Base-by-base conservation (phyloP, 1,140 invertebrate genomes). In the Drosophila willistoni region DNA sequence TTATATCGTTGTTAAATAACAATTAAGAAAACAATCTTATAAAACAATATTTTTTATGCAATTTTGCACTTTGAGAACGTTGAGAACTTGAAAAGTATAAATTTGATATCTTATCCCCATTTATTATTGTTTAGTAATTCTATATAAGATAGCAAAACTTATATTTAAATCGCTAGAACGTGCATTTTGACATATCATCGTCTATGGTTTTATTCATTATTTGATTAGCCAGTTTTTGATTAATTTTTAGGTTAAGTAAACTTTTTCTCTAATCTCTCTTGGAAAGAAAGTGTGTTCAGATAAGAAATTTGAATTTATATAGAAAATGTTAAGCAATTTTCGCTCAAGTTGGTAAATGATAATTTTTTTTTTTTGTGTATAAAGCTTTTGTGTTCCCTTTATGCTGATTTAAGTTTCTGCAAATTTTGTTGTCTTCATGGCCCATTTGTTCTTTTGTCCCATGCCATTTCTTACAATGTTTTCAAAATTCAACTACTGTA, bases 391-490 rank as follows among this genome's bases (percentile, higher is more conserved):
- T 19, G 10, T 47, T 47, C 44, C 44, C 19, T 62, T 44, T 22
- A 5, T 7, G 22, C 41, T 44, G 3, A 51, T 42, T 64, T 64
- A 14, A 44, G 57, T 64, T 54, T 64, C 1, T 19, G 29, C 54
- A 41, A 61, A 17, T 64, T 55, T 55, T 47, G 5, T 62, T 64
- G 25, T 47, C 10, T 64, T 51, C 42, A 51, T 64, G 61, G 39
- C 22, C 42, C 44, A 51, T 64, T 64, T 64, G 61, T 62, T 44
- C 29, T 61, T 62, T 62, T 44, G 39, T 64, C 61, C 42, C 14
- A 51, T 51, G 22, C 34, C 60, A 44, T 62, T 62, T 62, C 60
- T 42, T 25, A 29, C 13, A 51, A 51, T 19, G 22, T 64, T 64
- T 64, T 22, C 7, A n/a, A 47, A 47, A 22, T 19, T 33, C 25